A percentile compares a stretch with the other conserved stretches of the same genome.
Conservation (phyloP, 37 sponge, comb jelly and placozoan genomes). For the Amphimedon queenslandica region DNA sequence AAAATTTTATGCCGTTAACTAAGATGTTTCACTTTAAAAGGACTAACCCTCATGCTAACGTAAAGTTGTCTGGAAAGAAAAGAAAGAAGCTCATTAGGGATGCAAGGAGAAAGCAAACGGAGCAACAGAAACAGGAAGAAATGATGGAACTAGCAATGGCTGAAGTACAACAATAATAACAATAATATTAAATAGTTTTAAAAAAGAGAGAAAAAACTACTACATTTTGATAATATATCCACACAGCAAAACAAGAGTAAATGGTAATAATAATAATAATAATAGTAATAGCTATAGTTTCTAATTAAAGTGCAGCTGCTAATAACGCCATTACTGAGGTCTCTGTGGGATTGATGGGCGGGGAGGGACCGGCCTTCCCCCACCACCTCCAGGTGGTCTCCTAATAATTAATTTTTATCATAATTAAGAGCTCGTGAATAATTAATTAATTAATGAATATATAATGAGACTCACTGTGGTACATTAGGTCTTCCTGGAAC, state of each 20-base stretch:
- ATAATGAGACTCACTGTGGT: constrained; percentile 22
- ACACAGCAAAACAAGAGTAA: no score
- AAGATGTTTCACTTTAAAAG: no score
- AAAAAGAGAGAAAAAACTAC: no score
- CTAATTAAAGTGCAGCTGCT: background rate
- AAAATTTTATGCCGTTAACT: no score
- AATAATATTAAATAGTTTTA: no score
- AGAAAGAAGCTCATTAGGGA: constrained; percentile 31
- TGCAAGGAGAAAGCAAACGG: constrained; percentile 17
- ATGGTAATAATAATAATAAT: no score
- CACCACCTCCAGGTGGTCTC: background rate
- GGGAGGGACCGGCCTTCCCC: background rate
- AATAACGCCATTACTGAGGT: background rate
- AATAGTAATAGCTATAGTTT: background rate
- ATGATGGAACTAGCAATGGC: no score
- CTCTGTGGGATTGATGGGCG: background rate
- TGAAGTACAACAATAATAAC: no score
- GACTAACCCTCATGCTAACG: constrained; percentile 63
- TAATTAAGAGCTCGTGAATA: background rate
- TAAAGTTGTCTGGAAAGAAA: constrained; percentile 53
- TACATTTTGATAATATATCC: no score
- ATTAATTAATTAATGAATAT: no score
- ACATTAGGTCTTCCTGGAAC: constrained; percentile 21
- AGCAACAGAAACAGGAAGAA: constrained; percentile 8
- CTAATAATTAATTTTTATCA: background rate